Conservation (phyloP, 2,797 vertebrate species). For the Sphaeramia orbicularis region DNA sequence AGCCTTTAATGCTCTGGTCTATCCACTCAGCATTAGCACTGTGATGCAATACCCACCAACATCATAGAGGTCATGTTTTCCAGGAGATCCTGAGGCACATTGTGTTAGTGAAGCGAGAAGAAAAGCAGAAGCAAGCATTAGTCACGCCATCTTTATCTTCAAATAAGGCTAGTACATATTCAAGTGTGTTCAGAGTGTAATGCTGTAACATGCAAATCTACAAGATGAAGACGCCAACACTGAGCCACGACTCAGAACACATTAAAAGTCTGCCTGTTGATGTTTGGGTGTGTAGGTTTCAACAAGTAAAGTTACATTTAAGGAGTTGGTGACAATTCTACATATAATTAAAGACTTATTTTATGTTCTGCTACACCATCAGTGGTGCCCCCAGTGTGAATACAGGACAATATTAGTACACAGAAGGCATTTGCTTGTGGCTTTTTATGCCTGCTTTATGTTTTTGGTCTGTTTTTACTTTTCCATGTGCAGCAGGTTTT, state of each 20-base stretch:
- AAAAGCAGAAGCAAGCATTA: conserved; percentile 60
- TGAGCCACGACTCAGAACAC: neutral
- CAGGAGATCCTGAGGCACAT: conserved; percentile 76
- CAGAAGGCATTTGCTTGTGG: no score
- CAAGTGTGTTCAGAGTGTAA: neutral
- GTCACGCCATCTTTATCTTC: conserved; percentile 33
- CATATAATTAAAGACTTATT: no score
- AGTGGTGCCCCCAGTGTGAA: no score
- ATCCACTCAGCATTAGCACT: neutral
- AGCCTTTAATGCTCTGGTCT: neutral
- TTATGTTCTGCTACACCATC: no score
- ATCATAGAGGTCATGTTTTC: conserved; percentile 76
- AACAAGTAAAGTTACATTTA: no score
- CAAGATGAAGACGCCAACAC: neutral
- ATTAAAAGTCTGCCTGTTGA: conserved; percentile 8
- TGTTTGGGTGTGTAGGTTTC: no score
- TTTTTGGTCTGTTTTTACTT: no score
- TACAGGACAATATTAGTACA: no score
- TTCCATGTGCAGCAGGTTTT: no score
- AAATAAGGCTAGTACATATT: conserved; percentile 14
- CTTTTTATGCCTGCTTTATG: no score
- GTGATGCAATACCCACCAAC: conserved; percentile 71
- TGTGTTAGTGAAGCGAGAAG: conserved; percentile 55
- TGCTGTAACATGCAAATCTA: conserved; percentile 13
- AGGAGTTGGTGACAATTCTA: no score